Conservation (phyloP, 2,888 invertebrate genomes). For the Brachypalpus laphriformis region DNA sequence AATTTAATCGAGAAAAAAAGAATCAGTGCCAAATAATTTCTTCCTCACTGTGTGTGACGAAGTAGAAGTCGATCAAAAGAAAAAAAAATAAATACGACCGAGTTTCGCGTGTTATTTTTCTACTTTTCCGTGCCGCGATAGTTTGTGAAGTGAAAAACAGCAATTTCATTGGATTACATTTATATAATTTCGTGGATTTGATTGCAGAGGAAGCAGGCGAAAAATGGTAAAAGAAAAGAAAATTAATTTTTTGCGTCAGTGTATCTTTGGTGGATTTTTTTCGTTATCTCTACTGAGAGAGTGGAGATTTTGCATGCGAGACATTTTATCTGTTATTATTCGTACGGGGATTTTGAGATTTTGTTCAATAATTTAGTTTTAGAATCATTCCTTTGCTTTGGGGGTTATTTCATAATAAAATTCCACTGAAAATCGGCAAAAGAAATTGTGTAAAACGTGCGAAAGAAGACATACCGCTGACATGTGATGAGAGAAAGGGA, state of each 20-base stretch:
- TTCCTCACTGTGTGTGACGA: constrained; percentile 16
- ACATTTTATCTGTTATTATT: not conserved
- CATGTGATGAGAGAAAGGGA: constrained; percentile 55
- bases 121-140: not conserved
- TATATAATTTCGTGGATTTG: constrained; percentile 61
- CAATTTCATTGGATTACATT: constrained; percentile 63
- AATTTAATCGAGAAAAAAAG: not conserved
- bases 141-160: constrained; percentile 27
- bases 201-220: constrained; percentile 3
- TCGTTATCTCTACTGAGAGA: constrained; percentile 18
- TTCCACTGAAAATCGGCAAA: not conserved
- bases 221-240: constrained; percentile 61
- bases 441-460: too few species aligned
- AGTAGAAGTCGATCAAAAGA: constrained; percentile 18
- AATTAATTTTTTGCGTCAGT: not conserved
- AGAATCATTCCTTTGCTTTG: not conserved
- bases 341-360: not conserved
- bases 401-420: not conserved
- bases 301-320: not conserved
- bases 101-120: constrained; percentile 18
- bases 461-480: constrained; percentile 22
- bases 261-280: constrained; percentile 27
- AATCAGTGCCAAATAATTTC: constrained; percentile 18
- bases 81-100: constrained; percentile 41
- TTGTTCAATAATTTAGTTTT: not conserved